phyloP scores from a whole-genome alignment of 2,797 vertebrate species.

The Steatocranus sp. region DNA sequence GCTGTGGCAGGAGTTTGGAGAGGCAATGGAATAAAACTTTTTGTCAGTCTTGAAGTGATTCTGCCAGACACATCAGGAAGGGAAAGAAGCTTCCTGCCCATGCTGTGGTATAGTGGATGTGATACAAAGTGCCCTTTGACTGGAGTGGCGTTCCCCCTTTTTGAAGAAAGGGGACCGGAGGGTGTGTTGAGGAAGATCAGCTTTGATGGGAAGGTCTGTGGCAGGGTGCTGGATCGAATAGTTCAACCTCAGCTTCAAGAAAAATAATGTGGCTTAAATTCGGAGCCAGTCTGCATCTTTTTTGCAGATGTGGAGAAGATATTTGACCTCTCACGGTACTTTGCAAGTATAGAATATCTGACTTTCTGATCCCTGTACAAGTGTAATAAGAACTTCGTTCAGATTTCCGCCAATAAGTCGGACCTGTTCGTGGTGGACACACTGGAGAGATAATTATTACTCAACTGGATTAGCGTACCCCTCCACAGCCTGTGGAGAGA shows the following conservation, averaged over 20 bases:
- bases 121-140: fast-evolving
- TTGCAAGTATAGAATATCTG: neutral
- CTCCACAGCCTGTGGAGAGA: neutral
- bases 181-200: fast-evolving
- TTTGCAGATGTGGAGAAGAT: neutral
- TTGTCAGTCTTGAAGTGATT: neutral
- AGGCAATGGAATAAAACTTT: neutral
- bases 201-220: neutral
- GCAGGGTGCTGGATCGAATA: neutral
- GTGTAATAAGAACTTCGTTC: fast-evolving
- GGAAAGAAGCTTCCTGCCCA: fast-evolving
- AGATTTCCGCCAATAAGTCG: fast-evolving
- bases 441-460: fast-evolving
- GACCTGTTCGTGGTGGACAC: neutral
- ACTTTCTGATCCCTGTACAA: neutral
- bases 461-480: neutral
- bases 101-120: neutral
- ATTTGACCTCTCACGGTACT: neutral
- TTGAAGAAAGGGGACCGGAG: fast-evolving
- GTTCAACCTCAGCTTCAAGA: neutral
- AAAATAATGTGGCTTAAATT: neutral
- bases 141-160: fast-evolving
- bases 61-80: neutral
- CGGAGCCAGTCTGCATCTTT: neutral
- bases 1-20: neutral